phyloP scores from a whole-genome alignment of 2,888 invertebrate species.

The Troilus luridus region DNA sequence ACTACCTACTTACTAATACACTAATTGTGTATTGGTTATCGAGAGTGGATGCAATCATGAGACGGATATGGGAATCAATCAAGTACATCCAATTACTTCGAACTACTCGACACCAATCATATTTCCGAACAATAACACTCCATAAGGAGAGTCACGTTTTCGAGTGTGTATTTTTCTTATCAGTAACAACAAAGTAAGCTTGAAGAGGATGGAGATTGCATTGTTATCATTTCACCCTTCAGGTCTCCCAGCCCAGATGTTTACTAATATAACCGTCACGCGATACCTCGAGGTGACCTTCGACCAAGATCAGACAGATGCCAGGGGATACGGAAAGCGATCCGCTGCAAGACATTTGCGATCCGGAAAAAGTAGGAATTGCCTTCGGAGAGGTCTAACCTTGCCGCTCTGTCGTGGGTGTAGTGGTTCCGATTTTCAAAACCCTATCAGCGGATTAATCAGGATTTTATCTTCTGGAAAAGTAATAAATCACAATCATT shows the following conservation, averaged over 20 bases:
- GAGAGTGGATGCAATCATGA: neutral
- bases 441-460: neutral
- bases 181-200: neutral
- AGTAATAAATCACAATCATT: neutral
- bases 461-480: neutral
- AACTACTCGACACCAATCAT: neutral
- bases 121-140: neutral
- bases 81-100: neutral
- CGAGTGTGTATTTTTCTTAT: neutral
- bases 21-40: too few species aligned
- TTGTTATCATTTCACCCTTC: neutral
- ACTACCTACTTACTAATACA: too few species aligned
- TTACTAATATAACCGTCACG: neutral
- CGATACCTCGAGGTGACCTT: neutral
- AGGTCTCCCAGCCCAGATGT: neutral
- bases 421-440: neutral
- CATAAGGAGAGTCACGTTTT: neutral
- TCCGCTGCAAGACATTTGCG: conserved; percentile 2
- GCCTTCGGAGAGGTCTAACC: neutral
- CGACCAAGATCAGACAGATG: neutral
- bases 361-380: neutral
- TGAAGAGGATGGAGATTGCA: neutral
- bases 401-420: neutral
- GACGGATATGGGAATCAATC: neutral
- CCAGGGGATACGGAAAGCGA: conserved; percentile 1